These are phyloP conservation scores for Xyrauchen texanus DNA, from an alignment of 2,113 vertebrate genomes.

Conservation along the genomic window DNA sequence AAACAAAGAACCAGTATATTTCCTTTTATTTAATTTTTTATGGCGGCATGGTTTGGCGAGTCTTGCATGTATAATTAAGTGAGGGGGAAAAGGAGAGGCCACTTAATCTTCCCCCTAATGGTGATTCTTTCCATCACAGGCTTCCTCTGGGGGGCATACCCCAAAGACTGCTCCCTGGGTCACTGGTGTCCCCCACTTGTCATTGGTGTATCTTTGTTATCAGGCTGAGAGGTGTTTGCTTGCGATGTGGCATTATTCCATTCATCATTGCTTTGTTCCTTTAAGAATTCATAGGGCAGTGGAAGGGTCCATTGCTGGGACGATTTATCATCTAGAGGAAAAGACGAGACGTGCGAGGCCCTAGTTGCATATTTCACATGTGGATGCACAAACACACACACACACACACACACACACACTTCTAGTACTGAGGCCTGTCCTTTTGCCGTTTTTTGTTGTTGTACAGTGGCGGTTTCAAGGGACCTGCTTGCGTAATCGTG, in stretches of 20 bases:
- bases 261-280: conserved; percentile 83
- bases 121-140: conserved; percentile 83
- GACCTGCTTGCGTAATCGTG: not conserved
- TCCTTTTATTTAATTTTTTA: conserved; percentile 46
- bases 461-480: conserved; percentile 4
- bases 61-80: conserved; percentile 94
- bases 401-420: not conserved
- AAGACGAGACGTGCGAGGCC: conserved; percentile 37
- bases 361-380: conserved; percentile 51
- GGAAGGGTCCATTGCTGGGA: conserved; percentile 67
- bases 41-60: conserved; percentile 70
- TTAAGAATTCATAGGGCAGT: conserved; percentile 83
- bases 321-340: conserved; percentile 78
- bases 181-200: conserved; percentile 84
- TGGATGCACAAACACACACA: no score
- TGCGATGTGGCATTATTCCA: conserved; percentile 79
- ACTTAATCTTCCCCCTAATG: conserved; percentile 94
- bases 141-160: conserved; percentile 81
- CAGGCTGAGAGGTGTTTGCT: conserved; percentile 77
- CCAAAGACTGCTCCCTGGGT: conserved; percentile 83
- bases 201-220: conserved; percentile 86
- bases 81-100: conserved; percentile 78
- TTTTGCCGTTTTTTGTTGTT: conserved; percentile 17
- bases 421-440: not conserved
- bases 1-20: conserved; percentile 79